phyloP scores from a whole-genome alignment of 2,113 vertebrate species.

The Cinclus mexicanus region DNA sequence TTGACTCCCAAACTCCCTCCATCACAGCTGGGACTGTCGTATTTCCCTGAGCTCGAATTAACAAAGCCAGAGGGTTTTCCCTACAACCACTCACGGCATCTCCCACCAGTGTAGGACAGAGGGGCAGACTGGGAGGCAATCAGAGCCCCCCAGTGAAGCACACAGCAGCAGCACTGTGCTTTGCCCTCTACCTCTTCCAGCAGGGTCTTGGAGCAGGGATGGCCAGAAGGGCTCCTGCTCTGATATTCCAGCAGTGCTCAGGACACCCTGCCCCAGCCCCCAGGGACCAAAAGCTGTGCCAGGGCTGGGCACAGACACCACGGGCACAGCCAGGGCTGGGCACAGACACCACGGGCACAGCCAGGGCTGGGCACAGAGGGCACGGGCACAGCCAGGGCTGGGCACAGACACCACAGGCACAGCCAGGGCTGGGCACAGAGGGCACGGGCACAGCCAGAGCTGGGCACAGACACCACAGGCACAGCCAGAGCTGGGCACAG shows the following conservation, averaged over 20 bases:
- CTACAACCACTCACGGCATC: not conserved
- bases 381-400: no score
- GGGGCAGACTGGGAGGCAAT: fast-evolving
- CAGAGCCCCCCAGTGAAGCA: not conserved
- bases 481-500: no score
- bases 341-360: no score
- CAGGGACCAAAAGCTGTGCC: not conserved
- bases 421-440: no score
- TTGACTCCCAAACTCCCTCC: no score
- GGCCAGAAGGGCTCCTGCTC: not conserved
- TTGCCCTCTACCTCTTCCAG: not conserved
- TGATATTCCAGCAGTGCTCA: fast-evolving
- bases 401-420: no score
- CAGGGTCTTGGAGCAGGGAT: not conserved
- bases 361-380: no score
- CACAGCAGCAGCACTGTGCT: fast-evolving
- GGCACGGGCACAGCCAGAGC: no score
- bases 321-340: no score
- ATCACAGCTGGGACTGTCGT: fast-evolving
- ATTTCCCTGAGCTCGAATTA: not conserved
- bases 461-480: no score
- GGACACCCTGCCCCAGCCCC: not conserved
- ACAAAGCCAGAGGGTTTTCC: not conserved
- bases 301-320: not conserved
- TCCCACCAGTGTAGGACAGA: not conserved